Conservation (phyloP, 2,113 vertebrate genomes). For the Tylochromis polylepis region DNA sequence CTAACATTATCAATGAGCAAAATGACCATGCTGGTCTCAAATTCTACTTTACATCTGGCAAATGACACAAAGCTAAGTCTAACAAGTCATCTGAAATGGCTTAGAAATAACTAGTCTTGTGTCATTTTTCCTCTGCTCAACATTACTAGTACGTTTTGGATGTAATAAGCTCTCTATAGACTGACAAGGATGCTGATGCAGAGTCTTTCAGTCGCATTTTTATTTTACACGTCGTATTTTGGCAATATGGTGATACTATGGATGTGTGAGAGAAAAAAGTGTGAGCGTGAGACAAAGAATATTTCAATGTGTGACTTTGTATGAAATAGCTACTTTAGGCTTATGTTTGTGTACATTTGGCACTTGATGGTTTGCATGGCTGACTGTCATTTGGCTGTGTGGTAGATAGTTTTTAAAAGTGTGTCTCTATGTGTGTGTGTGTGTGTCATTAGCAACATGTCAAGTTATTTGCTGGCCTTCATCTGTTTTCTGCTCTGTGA, state of each 20-base stretch:
- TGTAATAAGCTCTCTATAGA: not conserved
- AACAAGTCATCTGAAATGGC: too few species aligned
- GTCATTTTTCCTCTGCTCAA: not conserved
- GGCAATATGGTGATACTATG: not conserved
- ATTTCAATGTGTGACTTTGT: not conserved
- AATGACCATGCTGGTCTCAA: not conserved
- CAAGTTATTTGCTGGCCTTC: slow-evolving; percentile 5
- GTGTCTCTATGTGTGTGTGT: not conserved
- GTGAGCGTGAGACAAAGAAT: not conserved
- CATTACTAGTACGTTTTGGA: not conserved
- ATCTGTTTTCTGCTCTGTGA: not conserved
- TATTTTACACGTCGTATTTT: not conserved
- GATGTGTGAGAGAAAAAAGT: not conserved
- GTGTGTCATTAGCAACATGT: not conserved
- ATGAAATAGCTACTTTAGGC: not conserved
- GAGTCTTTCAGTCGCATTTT: not conserved
- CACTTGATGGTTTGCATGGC: not conserved
- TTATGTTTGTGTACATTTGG: not conserved
- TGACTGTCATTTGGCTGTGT: not conserved
- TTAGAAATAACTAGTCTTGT: too few species aligned
- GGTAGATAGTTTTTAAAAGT: not conserved
- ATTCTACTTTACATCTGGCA: not conserved
- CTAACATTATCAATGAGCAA: not conserved
- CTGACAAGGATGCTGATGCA: fast-evolving
- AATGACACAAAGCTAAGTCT: not conserved